phyloP scores from a whole-genome alignment of 2,797 vertebrate species.

The Parauchenoglanis punctatus region DNA sequence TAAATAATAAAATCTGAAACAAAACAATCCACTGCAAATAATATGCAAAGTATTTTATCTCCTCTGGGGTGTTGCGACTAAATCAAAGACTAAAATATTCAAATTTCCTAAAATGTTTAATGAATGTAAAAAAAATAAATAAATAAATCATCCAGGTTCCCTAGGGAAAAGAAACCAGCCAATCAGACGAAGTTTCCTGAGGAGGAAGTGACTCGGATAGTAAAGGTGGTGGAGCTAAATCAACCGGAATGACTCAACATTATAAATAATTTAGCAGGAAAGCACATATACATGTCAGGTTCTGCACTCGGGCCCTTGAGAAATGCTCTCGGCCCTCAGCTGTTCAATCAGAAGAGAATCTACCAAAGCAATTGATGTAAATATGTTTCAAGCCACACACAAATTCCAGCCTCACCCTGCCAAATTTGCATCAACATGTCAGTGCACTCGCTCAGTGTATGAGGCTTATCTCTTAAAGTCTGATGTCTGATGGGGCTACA shows the following conservation, averaged over 20 bases:
- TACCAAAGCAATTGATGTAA: not conserved
- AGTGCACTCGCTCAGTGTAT: not conserved
- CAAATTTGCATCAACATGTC: constrained; percentile 17
- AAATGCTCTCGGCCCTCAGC: not conserved
- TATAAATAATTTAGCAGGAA: constrained; percentile 3
- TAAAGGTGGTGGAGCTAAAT: not conserved
- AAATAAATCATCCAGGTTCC: not conserved
- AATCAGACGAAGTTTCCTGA: not conserved
- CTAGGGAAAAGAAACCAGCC: constrained; percentile 18
- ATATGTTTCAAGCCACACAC: constrained; percentile 10
- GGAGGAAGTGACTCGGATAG: not conserved
- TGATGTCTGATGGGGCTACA: not conserved
- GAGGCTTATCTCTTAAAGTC: not conserved
- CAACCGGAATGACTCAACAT: not conserved
- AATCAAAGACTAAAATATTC: not conserved
- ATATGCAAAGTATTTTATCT: not conserved
- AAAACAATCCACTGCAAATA: not conserved
- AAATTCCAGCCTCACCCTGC: not conserved
- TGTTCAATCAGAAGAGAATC: no score
- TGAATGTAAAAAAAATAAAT: not conserved
- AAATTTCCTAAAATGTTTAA: not conserved
- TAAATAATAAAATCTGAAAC: not conserved
- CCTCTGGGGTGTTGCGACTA: not conserved
- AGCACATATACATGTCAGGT: not conserved
- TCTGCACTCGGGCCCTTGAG: not conserved